A percentile compares a stretch with the other conserved stretches of the same genome.
Evolutionary conservation across 2,113 vertebrate genomes (phyloP).

Genomic region (Oophaga pumilio): DNA sequence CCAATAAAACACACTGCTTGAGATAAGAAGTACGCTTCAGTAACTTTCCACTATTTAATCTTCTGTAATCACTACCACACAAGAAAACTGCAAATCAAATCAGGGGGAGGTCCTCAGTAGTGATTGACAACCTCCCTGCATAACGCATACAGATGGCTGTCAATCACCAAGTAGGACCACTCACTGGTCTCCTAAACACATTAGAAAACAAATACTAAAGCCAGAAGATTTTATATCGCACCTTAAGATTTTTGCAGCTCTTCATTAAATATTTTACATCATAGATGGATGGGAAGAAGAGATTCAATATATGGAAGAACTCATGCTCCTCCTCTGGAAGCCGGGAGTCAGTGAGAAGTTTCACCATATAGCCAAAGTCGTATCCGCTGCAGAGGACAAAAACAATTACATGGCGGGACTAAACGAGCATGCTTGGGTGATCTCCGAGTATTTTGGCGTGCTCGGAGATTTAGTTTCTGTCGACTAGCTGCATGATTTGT

Average conservation of each 20-base stretch:
- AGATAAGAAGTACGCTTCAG: background rate
- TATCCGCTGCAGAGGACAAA: slow-evolving; percentile 80
- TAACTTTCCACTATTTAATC: background rate
- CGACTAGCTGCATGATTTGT: too few relatives aligned
- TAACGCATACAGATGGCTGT: too few relatives aligned
- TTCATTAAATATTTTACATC: slow-evolving; percentile 99
- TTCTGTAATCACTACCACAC: too few relatives aligned
- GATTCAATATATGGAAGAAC: slow-evolving; percentile 96
- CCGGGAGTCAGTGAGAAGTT: slow-evolving; percentile 91
- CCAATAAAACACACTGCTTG: background rate
- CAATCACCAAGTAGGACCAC: too few relatives aligned
- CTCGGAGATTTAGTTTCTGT: too few relatives aligned
- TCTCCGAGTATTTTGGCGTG: too few relatives aligned
- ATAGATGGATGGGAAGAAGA: slow-evolving; percentile 97
- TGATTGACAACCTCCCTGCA: too few relatives aligned
- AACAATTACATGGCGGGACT: background rate
- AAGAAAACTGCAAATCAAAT: too few relatives aligned
- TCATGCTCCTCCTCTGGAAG: slow-evolving; percentile 96
- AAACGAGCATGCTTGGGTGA: too few relatives aligned
- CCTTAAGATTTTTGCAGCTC: slow-evolving; percentile 99
- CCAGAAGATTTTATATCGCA: slow-evolving; percentile 61
- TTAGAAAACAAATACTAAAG: background rate
- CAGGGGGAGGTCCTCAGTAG: too few relatives aligned
- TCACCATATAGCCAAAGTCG: slow-evolving; percentile 98
- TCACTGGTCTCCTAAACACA: too few relatives aligned